These are phyloP conservation scores for Hypotaenidia philippensis DNA, from an alignment of 2,797 vertebrate genomes.

Conservation along the genomic window DNA sequence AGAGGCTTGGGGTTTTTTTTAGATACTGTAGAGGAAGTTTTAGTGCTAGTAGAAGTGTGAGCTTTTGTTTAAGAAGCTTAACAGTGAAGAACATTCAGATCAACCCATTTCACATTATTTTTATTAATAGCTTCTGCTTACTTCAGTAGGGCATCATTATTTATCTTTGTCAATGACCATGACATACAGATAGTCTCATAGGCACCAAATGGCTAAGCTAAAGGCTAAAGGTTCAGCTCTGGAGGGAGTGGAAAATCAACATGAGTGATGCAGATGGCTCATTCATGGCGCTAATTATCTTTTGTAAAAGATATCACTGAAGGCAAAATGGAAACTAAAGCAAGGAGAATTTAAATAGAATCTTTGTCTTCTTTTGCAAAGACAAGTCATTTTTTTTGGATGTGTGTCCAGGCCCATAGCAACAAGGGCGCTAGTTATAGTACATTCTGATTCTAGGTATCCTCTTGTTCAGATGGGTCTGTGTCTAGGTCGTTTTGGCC, in stretches of 20 bases:
- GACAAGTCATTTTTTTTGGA: neutral
- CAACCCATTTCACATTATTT: slow-evolving; percentile 37
- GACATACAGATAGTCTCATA: slow-evolving; percentile 54
- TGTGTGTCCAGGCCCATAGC: neutral
- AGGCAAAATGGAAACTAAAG: slow-evolving; percentile 29
- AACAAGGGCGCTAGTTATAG: neutral
- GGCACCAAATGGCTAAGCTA: slow-evolving; percentile 58
- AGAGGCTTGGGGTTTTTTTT: neutral
- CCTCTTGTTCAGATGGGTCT: neutral
- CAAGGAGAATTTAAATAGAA: neutral
- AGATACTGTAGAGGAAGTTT: neutral
- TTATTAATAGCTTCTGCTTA: slow-evolving; percentile 73
- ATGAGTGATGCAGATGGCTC: slow-evolving; percentile 37
- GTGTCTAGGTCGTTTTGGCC: neutral
- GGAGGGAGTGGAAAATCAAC: slow-evolving; percentile 32
- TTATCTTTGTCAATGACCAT: slow-evolving; percentile 71
- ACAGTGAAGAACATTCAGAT: slow-evolving; percentile 12
- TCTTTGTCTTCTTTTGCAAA: neutral
- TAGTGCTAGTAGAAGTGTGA: neutral
- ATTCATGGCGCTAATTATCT: slow-evolving; percentile 7
- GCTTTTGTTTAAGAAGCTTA: neutral
- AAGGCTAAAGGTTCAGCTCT: slow-evolving; percentile 57
- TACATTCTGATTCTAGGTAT: neutral
- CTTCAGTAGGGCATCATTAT: slow-evolving; percentile 55
- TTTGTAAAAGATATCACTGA: slow-evolving; percentile 23